Evolutionary conservation across 2,797 vertebrate genomes (phyloP), one percentile per base, ranked within the genome.

Genomic region (Crax fasciolata): DNA sequence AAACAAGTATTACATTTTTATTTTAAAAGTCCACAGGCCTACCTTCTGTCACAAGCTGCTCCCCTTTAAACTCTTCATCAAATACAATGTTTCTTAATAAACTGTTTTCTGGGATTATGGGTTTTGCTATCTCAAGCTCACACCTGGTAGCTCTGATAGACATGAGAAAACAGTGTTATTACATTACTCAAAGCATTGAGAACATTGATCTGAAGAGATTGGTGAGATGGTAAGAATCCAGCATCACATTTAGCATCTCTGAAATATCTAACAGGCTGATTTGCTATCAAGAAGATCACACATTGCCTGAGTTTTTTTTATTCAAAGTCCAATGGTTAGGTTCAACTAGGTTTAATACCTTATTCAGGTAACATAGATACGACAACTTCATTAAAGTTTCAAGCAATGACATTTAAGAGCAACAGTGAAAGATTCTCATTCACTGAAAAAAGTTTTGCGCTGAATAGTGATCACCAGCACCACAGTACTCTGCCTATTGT

Each of bases 1-100:
- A 87, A 65, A 9, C 11, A 70, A 68, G 10, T 16, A 78, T 7
- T 57, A n/a, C 5, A 21, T 43, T 63, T 90, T 70, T 73, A 7
- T 58, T 92, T 61, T 25, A 77, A 49, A 3, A 72, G 30, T 24
- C 10, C 14, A 62, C 41, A 43, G 32, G 65, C 41, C 92, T 97
- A 99, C 99, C 98, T 97, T 99, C 99, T 72, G 97, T 97, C 61
- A 99, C 96, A 28, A 96, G 91, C 44, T 99, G 98, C 77, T 99
- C 99, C 77, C 99, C 98, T 71, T 98, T 96, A 97, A 99, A 99
- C 86, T 93, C 97, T 96, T 99, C 99, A 91, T 98, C 97, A 97
- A 99, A 99, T 32, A 98, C 94, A 5, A 99, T 73, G 6, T 96
- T 98, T 96, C 97, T 99, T 67, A 99, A 87, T 73, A 98, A 95